Evolutionary conservation across 2,113 vertebrate genomes (phyloP).

Genomic region (Mesitornis unicolor): DNA sequence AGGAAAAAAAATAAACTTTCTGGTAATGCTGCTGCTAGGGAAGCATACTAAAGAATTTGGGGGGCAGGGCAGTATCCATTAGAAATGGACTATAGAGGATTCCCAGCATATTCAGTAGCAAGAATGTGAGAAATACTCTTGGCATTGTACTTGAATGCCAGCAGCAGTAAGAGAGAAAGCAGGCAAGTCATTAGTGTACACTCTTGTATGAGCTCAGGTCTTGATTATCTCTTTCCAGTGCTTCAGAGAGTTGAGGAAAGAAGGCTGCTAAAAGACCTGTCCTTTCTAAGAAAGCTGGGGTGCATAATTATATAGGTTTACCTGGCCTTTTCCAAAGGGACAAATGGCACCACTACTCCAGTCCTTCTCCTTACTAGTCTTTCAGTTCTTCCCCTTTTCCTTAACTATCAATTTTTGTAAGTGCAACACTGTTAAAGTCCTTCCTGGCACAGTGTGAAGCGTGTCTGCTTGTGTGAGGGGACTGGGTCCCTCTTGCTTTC

Average conservation of each 20-base stretch:
- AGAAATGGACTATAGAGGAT: conserved; percentile 28
- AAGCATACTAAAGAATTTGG: conserved; percentile 22
- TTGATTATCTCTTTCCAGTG: conserved; percentile 55
- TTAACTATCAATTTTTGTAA: background rate
- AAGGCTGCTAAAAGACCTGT: background rate
- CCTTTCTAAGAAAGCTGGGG: conserved; percentile 14
- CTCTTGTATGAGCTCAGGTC: conserved; percentile 34
- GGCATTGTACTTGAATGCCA: conserved; percentile 43
- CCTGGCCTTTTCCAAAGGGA: conserved; percentile 33
- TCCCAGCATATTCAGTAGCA: conserved; percentile 55
- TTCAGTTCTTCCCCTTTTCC: background rate
- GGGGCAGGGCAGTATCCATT: conserved; percentile 39
- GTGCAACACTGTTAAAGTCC: background rate
- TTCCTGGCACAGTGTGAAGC: background rate
- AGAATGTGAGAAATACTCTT: conserved; percentile 41
- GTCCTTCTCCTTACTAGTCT: background rate
- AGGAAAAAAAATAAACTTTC: background rate
- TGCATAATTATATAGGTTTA: conserved; percentile 59
- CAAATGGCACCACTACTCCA: background rate
- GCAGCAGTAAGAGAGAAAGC: conserved; percentile 32
- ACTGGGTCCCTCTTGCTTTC: background rate
- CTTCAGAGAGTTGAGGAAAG: background rate
- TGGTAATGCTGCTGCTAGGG: background rate
- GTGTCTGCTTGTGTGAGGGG: background rate
- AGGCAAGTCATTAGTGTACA: conserved; percentile 60